Evolutionary conservation across 2,113 vertebrate species (phyloP).

Genomic region (Mugil cephalus): DNA sequence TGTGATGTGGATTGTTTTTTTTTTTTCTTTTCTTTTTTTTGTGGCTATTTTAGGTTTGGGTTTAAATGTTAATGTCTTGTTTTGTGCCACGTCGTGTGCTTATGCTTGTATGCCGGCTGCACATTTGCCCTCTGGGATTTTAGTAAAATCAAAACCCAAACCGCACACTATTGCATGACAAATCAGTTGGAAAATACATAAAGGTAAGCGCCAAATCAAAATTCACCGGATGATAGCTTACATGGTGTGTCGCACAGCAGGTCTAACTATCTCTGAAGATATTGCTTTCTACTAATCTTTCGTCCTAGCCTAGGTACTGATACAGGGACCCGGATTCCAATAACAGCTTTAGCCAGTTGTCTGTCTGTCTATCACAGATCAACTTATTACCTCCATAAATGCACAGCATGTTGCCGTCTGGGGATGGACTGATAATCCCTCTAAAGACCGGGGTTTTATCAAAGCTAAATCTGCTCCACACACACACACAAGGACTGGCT

Average conservation of each 20-base stretch:
- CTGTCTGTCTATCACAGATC: slow-evolving; percentile 73
- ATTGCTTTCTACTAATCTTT: slow-evolving; percentile 41
- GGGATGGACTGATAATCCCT: slow-evolving; percentile 76
- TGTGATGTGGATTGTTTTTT: slow-evolving; percentile 18
- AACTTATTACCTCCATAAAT: slow-evolving; percentile 79
- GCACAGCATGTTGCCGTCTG: slow-evolving; percentile 79
- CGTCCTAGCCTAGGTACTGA: slow-evolving; percentile 39
- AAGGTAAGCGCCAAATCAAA: slow-evolving; percentile 56
- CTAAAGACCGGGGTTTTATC: slow-evolving; percentile 78
- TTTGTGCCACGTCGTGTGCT: slow-evolving; percentile 4
- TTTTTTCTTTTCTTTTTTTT: slow-evolving; percentile 37
- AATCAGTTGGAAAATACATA: slow-evolving; percentile 54
- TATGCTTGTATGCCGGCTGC: slow-evolving; percentile 17
- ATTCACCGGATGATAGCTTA: slow-evolving; percentile 50
- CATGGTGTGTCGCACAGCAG: slow-evolving; percentile 32
- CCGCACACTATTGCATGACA: slow-evolving; percentile 46
- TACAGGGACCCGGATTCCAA: slow-evolving; percentile 54
- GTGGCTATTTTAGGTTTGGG: slow-evolving; percentile 21
- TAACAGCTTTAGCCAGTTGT: slow-evolving; percentile 63
- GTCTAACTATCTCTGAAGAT: slow-evolving; percentile 52
- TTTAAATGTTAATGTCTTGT: slow-evolving; percentile 39
- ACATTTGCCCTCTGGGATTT: slow-evolving; percentile 31
- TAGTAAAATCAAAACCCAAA: slow-evolving; percentile 23
- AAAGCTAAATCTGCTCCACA: slow-evolving; percentile 74
- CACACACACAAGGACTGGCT: slow-evolving; percentile 31